Evolutionary conservation across 2,888 invertebrate species (phyloP), one percentile per base, ranked within the genome.

Genomic region (Alcis repandata): DNA sequence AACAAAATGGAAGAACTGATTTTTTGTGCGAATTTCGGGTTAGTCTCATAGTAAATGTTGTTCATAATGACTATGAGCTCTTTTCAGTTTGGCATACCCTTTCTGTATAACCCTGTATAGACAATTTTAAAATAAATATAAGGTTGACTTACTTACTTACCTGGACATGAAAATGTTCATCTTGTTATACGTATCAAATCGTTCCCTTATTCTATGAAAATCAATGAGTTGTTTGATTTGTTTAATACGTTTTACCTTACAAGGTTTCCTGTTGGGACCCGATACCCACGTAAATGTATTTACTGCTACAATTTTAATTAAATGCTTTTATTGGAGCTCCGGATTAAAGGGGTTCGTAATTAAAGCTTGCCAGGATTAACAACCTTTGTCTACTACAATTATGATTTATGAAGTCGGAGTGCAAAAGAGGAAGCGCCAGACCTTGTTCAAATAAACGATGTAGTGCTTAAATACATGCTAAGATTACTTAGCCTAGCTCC

Each of bases 321-420:
- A 88, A 86, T 83, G 85, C 84, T 86, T 87, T 88, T 87, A 89
- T 88, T 84, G 80, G 81, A 81, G 80, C 79, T 76, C 71, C 75
- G 81, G 86, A 85, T 89, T 88, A 88, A 86, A 83, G 79, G 85
- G 86, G 82, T 82, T 79, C 82, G 83, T 87, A 87, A 90, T 89
- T 87, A 88, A 89, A 86, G 80, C 82, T 84, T 79, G 78, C 81
- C 79, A 82, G 84, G 87, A 88, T 90, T 87, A 89, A 85, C 85
- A 84, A 89, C 88, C 88, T 89, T 85, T 86, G 87, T 86, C 85
- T 85, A 79, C 77, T 78, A 79, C 79, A 87, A 87, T 88, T 88
- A 90, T 89, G 85, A 90, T 88, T 89, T 86, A 90, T 87, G 84
- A 84, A 87, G 80, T 84, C 76, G 74, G 69, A 78, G 69, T 75